Conservation (phyloP, 92 coral and sea anemone species). For the Porites divaricata region DNA sequence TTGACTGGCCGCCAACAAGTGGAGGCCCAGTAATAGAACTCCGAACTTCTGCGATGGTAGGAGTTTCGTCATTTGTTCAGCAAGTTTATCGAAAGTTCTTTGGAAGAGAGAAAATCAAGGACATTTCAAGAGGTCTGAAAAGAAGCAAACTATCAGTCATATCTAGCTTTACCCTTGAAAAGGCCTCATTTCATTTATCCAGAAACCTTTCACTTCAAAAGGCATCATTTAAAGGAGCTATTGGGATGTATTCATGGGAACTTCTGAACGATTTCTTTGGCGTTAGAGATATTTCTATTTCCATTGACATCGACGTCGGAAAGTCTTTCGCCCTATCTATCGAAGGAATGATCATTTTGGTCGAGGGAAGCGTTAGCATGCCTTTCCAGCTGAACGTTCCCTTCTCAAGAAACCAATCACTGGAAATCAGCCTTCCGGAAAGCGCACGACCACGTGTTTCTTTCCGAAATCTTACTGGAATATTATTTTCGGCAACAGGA, state of each 20-base stretch:
- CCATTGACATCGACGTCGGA: constrained; percentile 22
- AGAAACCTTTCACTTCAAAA: constrained; percentile 32
- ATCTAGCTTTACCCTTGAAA: constrained; percentile 25
- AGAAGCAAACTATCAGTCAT: constrained; percentile 44
- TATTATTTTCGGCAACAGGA: constrained; percentile 26
- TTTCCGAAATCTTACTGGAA: constrained; percentile 40
- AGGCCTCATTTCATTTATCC: constrained; percentile 34
- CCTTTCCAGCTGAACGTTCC: constrained; percentile 67
- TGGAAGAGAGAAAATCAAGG: constrained; percentile 18
- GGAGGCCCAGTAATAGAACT: constrained; percentile 36
- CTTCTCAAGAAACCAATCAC: constrained; percentile 8
- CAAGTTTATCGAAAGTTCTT: constrained; percentile 32
- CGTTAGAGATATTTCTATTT: constrained; percentile 35
- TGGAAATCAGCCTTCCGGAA: constrained; percentile 32
- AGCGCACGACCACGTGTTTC: neutral
- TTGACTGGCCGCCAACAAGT: constrained; percentile 41
- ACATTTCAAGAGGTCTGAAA: constrained; percentile 5
- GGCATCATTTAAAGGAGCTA: neutral
- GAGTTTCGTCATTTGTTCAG: constrained; percentile 27
- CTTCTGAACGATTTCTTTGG: constrained; percentile 56
- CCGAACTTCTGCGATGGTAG: neutral
- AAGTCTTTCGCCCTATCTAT: constrained; percentile 23
- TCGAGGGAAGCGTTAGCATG: constrained; percentile 32
- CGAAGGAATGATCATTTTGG: constrained; percentile 49
- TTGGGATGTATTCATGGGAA: constrained; percentile 63